Percentiles rank a stretch among this genome's conserved stretches.
Evolutionary conservation across 2,888 invertebrate species (phyloP).

Genomic region (Scaptomyza reducta): DNA sequence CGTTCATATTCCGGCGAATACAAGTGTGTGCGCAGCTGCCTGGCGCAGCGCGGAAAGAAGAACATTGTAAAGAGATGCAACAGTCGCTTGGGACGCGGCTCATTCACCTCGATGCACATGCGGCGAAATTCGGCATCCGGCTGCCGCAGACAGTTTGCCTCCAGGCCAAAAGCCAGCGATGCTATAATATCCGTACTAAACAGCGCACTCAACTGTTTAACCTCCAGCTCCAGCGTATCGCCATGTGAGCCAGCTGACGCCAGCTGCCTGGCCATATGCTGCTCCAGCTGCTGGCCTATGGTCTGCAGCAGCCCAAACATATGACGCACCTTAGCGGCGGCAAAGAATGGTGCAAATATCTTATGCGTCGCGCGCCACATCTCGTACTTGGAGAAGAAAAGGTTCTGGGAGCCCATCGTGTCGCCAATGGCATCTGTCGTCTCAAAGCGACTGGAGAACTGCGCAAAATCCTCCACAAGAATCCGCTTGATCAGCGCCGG

Average conservation of each 20-base stretch:
- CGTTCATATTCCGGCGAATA: conserved; percentile 68
- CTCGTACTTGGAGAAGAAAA: conserved; percentile 84
- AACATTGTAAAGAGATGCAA: conserved; percentile 83
- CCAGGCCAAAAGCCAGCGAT: conserved; percentile 84
- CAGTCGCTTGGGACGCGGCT: conserved; percentile 73
- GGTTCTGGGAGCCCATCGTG: conserved; percentile 82
- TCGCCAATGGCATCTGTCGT: conserved; percentile 79
- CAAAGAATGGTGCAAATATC: conserved; percentile 84
- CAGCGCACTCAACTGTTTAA: conserved; percentile 78
- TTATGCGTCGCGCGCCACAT: conserved; percentile 83
- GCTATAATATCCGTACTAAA: conserved; percentile 84
- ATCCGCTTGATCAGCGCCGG: conserved; percentile 84
- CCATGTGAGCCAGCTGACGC: not conserved
- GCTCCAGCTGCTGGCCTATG: conserved; percentile 77
- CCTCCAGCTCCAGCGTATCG: conserved; percentile 59
- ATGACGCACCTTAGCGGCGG: conserved; percentile 81
- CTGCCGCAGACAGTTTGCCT: conserved; percentile 84
- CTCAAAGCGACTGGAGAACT: conserved; percentile 80
- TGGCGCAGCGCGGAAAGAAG: conserved; percentile 82
- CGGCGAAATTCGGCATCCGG: conserved; percentile 83
- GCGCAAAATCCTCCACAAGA: conserved; percentile 84
- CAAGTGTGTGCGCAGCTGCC: conserved; percentile 75
- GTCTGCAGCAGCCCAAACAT: conserved; percentile 78
- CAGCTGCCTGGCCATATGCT: conserved; percentile 58
- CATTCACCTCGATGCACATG: conserved; percentile 83